phyloP scores from a whole-genome alignment of 53 echinoderm and acorn worm species.

The Pentamera pediparva region DNA sequence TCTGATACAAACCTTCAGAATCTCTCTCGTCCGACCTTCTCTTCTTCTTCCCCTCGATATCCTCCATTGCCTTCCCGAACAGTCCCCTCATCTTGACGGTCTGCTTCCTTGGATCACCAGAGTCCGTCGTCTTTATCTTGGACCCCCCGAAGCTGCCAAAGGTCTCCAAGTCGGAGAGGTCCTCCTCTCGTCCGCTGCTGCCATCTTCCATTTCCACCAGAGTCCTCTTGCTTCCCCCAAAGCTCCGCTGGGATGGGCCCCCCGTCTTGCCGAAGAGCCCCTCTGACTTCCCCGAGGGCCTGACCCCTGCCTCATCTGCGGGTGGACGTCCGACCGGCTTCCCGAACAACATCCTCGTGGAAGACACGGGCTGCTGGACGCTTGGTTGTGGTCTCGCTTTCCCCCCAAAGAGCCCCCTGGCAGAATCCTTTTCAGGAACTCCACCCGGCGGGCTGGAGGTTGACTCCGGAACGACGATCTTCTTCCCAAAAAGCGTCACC shows the following conservation, averaged over 20 bases:
- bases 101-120: slow-evolving; percentile 26
- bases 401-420: neutral
- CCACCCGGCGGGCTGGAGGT: neutral
- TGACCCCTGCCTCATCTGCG: neutral
- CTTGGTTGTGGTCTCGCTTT: neutral
- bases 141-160: slow-evolving; percentile 77
- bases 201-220: slow-evolving; percentile 29
- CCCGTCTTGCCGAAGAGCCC: neutral
- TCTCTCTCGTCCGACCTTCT: slow-evolving; percentile 18
- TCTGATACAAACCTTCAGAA: neutral
- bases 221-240: neutral
- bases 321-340: neutral
- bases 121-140: neutral
- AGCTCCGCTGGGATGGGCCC: neutral
- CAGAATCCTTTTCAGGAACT: neutral
- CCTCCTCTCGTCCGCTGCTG: slow-evolving; percentile 9
- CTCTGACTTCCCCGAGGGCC: neutral
- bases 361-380: neutral
- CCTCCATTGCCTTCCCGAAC: slow-evolving; percentile 67
- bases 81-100: slow-evolving; percentile 45
- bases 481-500: slow-evolving; percentile 2
- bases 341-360: slow-evolving; percentile 3
- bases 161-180: slow-evolving; percentile 79
- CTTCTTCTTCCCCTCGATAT: slow-evolving; percentile 30
- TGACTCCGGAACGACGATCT: neutral